Evolutionary conservation across 2,113 vertebrate species (phyloP), one percentile per base, ranked within the genome.

Genomic region (Tetrax tetrax): DNA sequence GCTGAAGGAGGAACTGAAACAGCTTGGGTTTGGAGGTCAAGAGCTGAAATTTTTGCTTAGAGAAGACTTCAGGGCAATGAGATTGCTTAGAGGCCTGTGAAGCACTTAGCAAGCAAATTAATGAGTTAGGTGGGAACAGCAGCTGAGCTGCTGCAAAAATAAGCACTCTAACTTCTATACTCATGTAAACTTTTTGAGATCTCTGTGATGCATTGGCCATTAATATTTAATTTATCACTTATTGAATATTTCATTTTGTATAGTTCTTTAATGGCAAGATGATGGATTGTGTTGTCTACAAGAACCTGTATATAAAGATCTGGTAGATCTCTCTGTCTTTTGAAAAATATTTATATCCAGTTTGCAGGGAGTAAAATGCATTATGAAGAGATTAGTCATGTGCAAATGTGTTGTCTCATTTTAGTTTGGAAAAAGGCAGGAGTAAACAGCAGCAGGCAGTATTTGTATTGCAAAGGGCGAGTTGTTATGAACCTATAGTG

Each of bases 151-250:
- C 60, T 93, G 25, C 43, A 75, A 83, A 90, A 94, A 61, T 10
- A 47, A 68, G 12, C 64, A 56, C 35, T 84, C 35, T 37, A 74
- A 83, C 60, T 70, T 92, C 47, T 1, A 85, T 19, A 54, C 31
- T 65, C 33, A 35, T 21, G 28, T 89, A 91, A 95, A 96, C 70
- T 93, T 83, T 56, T 45, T 35, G 89, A 74, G 41, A 61, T 74
- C 24, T 92, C 79, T 87, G 84, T 94, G 83, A 96, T 87, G 94
- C 80, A 87, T 85, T 88, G 70, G 14, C 70, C 7, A 15, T 97
- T 89, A 96, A 95, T 96, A 90, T 96, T 95, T 96, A 89, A 97
- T 95, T 92, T 85, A 92, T 87, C 81, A 69, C 74, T 81, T 95
- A 89, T 60, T 92, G 94, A 91, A 95, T 96, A 96, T 96, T 96